phyloP scores from a whole-genome alignment of 2,888 invertebrate genomes.

The Caradrina clavipalpis region DNA sequence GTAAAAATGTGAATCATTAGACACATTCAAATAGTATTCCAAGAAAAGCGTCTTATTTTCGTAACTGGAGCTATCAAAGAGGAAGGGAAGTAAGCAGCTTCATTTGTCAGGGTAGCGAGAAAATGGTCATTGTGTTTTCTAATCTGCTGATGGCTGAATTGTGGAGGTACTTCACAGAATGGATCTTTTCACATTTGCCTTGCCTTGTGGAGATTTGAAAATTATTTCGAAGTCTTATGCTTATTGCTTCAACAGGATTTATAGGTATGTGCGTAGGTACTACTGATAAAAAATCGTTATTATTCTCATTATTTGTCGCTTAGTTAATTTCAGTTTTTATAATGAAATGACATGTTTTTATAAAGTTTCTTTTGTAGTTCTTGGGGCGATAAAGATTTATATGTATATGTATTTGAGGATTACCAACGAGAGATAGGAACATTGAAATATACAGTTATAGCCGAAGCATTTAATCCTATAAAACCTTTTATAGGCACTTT shows the following conservation, averaged over 20 bases:
- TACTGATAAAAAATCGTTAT: too few species aligned
- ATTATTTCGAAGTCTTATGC: not conserved
- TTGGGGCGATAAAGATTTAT: too few species aligned
- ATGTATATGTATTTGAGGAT: too few species aligned
- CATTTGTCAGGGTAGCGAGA: conserved; percentile 14
- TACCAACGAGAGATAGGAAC: too few species aligned
- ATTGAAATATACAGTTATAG: too few species aligned
- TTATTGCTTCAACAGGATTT: too few species aligned
- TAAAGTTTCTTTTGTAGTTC: too few species aligned
- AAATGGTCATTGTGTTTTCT: conserved; percentile 31
- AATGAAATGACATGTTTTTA: not conserved
- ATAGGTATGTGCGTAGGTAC: too few species aligned
- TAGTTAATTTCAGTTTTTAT: not conserved
- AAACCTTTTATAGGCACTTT: too few species aligned
- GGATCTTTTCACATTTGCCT: conserved; percentile 25
- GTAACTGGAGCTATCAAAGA: not conserved
- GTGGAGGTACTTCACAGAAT: not conserved
- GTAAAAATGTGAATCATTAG: too few species aligned
- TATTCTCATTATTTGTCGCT: not conserved
- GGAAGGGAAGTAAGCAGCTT: not conserved
- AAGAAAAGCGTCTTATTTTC: not conserved
- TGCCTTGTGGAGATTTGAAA: not conserved
- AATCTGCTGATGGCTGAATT: conserved; percentile 31
- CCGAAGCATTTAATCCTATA: too few species aligned
- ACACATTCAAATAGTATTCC: not conserved